A percentile compares a stretch with the other conserved stretches of the same genome.
Evolutionary conservation across 2,888 invertebrate genomes (phyloP).

Genomic region (Stratiomys singularior): DNA sequence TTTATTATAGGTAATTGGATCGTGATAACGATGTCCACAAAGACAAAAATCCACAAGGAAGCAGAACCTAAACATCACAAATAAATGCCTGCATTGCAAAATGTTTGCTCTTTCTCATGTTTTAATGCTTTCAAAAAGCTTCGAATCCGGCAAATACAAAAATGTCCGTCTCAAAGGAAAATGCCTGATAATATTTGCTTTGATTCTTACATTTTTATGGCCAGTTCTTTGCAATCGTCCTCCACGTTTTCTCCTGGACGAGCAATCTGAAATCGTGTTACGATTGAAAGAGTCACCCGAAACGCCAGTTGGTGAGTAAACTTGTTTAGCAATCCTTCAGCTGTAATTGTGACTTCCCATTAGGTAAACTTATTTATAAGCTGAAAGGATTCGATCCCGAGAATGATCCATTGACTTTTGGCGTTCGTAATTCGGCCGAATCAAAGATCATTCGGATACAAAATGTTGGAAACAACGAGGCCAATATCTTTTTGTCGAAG

Average conservation of each 20-base stretch:
- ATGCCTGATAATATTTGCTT: neutral
- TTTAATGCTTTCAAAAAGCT: neutral
- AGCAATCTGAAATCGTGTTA: constrained; percentile 90
- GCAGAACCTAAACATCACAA: too few species aligned
- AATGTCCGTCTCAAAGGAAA: neutral
- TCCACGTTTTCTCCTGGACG: constrained; percentile 87
- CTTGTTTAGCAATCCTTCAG: neutral
- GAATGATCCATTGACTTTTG: constrained; percentile 84
- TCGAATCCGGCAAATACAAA: constrained; percentile 29
- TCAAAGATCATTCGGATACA: constrained; percentile 87
- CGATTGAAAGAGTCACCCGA: constrained; percentile 88
- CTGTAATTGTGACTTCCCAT: neutral
- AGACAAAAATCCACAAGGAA: too few species aligned
- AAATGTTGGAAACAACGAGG: constrained; percentile 82
- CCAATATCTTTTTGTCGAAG: constrained; percentile 87
- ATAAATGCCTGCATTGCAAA: too few species aligned
- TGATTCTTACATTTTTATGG: neutral
- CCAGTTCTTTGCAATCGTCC: constrained; percentile 73
- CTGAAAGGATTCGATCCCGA: constrained; percentile 87
- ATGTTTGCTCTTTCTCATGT: too few species aligned
- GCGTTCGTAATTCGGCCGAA: constrained; percentile 81
- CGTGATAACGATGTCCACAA: too few species aligned
- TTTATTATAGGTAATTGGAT: too few species aligned
- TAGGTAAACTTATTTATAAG: constrained; percentile 84
- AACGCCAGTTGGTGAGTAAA: constrained; percentile 80